Conservation (phyloP, 2,113 vertebrate species). For the Ia io region DNA sequence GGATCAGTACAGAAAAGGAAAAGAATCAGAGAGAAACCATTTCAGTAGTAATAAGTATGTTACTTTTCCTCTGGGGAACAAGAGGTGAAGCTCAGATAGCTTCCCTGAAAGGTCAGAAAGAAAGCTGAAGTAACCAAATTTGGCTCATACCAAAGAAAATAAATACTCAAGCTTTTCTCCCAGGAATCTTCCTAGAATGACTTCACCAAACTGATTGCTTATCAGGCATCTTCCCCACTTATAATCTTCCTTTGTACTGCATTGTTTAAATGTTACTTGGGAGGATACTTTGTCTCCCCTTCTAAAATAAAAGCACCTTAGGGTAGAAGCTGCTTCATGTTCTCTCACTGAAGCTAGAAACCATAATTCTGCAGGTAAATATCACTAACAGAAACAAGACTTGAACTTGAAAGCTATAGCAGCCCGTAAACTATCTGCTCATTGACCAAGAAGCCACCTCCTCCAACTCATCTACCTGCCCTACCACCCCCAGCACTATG, state of each 20-base stretch:
- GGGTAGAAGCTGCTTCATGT: not conserved
- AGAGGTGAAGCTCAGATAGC: not conserved
- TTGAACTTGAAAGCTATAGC: not conserved
- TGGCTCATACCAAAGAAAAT: not conserved
- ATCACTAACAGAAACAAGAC: not conserved
- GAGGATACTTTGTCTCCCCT: constrained; percentile 20
- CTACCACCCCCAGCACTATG: not conserved
- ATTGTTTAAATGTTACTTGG: not conserved
- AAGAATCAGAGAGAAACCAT: not conserved
- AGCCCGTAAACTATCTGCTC: not conserved
- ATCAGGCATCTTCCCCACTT: not conserved
- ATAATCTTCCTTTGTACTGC: not conserved
- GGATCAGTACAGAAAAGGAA: constrained; percentile 11
- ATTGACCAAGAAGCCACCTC: not conserved
- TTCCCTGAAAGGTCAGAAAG: not conserved
- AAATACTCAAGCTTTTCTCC: constrained; percentile 21
- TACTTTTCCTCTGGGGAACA: not conserved
- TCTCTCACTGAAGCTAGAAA: not conserved
- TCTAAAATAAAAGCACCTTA: constrained; percentile 35
- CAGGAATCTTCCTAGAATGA: constrained; percentile 28
- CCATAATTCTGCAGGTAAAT: constrained; percentile 29
- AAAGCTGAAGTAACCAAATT: constrained; percentile 18
- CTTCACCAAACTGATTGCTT: not conserved
- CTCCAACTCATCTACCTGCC: not conserved
- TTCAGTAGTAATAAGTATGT: not conserved